Evolutionary conservation across 2,113 vertebrate genomes (phyloP), one percentile per base, ranked within the genome.

Genomic region (Prunella fulvescens): DNA sequence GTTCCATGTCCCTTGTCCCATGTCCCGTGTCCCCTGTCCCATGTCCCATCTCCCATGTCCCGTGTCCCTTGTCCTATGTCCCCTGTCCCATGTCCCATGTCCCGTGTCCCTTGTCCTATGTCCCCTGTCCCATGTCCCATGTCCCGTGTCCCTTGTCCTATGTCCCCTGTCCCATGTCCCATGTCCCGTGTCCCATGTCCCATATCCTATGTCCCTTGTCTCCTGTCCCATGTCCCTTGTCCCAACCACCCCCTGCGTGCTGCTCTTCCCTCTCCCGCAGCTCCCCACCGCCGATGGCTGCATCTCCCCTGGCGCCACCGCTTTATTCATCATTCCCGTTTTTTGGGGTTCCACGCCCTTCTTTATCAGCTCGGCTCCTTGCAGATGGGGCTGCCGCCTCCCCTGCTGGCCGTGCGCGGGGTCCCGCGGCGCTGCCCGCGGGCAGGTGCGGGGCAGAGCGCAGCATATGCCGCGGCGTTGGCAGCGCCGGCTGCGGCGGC

Each of bases 391-490:
- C 97, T 97, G 97, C 97, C 96, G 97, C 96, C 98, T 96, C 14
- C 97, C 96, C 97, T 91, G 82, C 88, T 61, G 87, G 85, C 96
- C 92, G 37, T 7, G 37, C 42, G 72, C 86, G 96, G 95, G 71
- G 92, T 69, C 96, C 81, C 56, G 97, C 94, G 96, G 97, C 96
- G 90, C 95, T 97, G 96, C 97, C 98, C 97, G 97, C 76, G 88
- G 98, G 98, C 98, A 98, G 98, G 98, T 98, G 98, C 86, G 87
- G 98, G 98, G 98, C 98, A 97, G 98, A 97, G 97, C 95, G 87
- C 97, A 98, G 98, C 98, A 98, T 98, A 98, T 98, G 98, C 98
- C 97, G 91, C 81, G 96, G 97, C 98, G 97, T 97, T 98, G 97
- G 97, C 95, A 97, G 88, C 79, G 87, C 86, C 89, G 97, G 97